Evolutionary conservation across 2,113 vertebrate genomes (phyloP), one percentile per base, ranked within the genome.

Genomic region (Scophthalmus maximus): DNA sequence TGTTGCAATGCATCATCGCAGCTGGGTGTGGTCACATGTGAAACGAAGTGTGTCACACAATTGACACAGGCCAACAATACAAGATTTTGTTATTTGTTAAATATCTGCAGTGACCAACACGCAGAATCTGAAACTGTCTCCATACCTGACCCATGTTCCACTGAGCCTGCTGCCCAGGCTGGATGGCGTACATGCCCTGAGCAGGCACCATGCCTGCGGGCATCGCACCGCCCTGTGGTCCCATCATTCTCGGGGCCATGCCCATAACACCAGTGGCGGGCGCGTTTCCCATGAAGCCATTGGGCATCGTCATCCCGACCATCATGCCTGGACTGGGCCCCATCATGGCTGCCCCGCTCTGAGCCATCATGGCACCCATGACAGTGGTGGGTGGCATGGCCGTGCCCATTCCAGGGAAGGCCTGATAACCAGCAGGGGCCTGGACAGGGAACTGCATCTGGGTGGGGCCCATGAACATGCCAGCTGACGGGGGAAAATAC

Each of bases 141-240:
- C 51, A 11, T 94, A 99, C 98, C 97, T 98, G 97, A 63, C 95
- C 88, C 86, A 99, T 94, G 90, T 91, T 97, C 98, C 97, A 98
- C 17, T 94, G 96, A 66, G 95, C 89, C 87, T 95, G 96, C 29
- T 96, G 97, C 52, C 85, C 94, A 53, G 94, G 96, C 14, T 95
- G 96, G 90, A 99, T 91, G 84, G 96, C 91, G 8, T 95, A 98
- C 91, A 97, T 96, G 79, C 94, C 97, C 83, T 95, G 97, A 73
- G 95, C 90, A 0, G 94, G 89, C 46, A 94, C 89, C 93, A 96
- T 94, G 27, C 93, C 93, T 44, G 95, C 93, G 25, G 95, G 94
- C 93, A 97, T 94, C 64, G 93, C 94, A 30, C 94, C 94, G 1
- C 84, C 86, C 89, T 95, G 97, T 36, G 96, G 92, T 82, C 94